Evolutionary conservation across 1,140 invertebrate species (phyloP), one percentile per base, ranked within the genome.

Genomic region (Delia radicum): DNA sequence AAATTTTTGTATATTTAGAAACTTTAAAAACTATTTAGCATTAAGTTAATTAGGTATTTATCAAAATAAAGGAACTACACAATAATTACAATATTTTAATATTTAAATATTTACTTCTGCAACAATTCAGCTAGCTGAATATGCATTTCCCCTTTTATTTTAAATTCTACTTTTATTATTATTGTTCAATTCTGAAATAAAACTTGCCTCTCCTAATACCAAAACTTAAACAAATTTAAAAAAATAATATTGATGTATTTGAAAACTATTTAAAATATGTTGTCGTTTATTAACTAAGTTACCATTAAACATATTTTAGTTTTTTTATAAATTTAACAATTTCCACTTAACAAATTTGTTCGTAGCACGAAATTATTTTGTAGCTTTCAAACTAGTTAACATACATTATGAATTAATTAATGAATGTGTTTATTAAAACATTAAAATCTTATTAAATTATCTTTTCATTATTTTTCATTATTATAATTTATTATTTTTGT

Each of bases 271-370:
- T n/a, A n/a, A n/a, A n/a, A n/a, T 10, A 3, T 10, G 37, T 15
- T 42, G 37, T 42, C 37, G 37, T 42, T 42, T 42, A 42, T 42
- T 10, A 42, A 42, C 3, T 33, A 42, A 42, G n/a, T 42, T 42
- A 42, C 6, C 37, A 42, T 42, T 42, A 42, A 42, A 42, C 37
- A 42, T 42, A 42, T 15, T 42, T 1, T 1, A 42, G 12, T 42
- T 42, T 42, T 10, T 42, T 10, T 13, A 8, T 8, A 10, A 42
- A 13, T n/a, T 55, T 21, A 21, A 21, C n/a, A 55, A 21, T 21
- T 8, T 55, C 12, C 10, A 28, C 13, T 65, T 67, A 67, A 67
- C 63, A 67, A 67, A 67, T 67, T 67, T 67, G 63, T 31, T 67
- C 28, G 7, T n/a, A 67, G 18, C 63, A 67, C 15, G 63, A 67